Evolutionary conservation across 37 sponge, comb jelly and placozoan genomes (phyloP).

Genomic region (Agelas oroides): DNA sequence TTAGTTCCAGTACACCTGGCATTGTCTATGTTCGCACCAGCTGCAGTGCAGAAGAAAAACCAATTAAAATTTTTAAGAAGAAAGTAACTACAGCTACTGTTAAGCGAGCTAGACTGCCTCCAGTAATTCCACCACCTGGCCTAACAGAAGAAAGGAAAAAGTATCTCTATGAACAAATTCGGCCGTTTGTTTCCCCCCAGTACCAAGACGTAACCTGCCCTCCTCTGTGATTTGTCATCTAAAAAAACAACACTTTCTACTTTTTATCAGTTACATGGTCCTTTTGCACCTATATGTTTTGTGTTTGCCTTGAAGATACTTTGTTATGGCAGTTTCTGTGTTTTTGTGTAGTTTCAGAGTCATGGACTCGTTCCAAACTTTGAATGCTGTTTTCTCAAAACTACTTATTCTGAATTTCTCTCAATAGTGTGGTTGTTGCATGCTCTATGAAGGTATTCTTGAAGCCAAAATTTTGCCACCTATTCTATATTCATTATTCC

Average conservation of each 20-base stretch:
- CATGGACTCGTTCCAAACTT: no score
- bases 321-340: no score
- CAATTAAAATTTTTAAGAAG: slow-evolving; percentile 9
- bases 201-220: slow-evolving; percentile 26
- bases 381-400: no score
- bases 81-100: not conserved
- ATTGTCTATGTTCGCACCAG: slow-evolving; percentile 10
- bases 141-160: slow-evolving; percentile 18
- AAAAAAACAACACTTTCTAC: not conserved
- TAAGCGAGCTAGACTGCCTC: not conserved
- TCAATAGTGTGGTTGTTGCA: no score
- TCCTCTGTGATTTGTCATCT: not conserved
- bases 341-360: no score
- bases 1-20: not conserved
- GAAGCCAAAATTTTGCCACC: no score
- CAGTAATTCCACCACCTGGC: slow-evolving; percentile 28
- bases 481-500: no score
- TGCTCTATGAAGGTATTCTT: no score
- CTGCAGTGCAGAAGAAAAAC: slow-evolving; percentile 12
- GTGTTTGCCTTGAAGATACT: no score
- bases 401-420: no score
- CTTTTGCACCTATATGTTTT: no score
- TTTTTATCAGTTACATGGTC: no score
- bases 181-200: slow-evolving; percentile 23
- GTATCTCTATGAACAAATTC: slow-evolving; percentile 40